These are phyloP conservation scores for Aquatica leii DNA, from an alignment of 2,888 invertebrate species.

Conservation along the genomic window DNA sequence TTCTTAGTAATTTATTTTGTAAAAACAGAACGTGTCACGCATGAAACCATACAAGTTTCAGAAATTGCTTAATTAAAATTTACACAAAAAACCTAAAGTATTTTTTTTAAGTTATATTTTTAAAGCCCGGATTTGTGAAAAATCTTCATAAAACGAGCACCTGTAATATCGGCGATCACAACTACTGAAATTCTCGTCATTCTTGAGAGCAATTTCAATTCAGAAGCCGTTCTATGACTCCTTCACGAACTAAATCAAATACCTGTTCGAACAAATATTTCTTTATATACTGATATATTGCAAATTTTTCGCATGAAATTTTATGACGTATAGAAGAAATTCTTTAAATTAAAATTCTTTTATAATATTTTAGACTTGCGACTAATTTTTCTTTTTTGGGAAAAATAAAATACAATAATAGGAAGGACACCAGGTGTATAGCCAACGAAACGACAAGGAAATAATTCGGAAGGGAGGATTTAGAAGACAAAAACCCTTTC, in stretches of 20 bases:
- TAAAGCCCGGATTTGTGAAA: slow-evolving; percentile 19
- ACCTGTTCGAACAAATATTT: slow-evolving; percentile 33
- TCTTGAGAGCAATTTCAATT: slow-evolving; percentile 33
- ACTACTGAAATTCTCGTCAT: slow-evolving; percentile 32
- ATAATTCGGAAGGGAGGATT: slow-evolving; percentile 36
- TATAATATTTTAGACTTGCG: background rate
- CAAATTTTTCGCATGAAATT: slow-evolving; percentile 1
- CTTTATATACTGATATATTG: slow-evolving; percentile 23
- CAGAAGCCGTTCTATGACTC: slow-evolving; percentile 29
- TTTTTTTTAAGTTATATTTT: slow-evolving; percentile 6
- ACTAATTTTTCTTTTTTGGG: slow-evolving; percentile 24
- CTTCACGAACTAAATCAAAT: slow-evolving; percentile 31
- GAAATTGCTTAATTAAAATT: background rate
- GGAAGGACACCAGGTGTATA: slow-evolving; percentile 32
- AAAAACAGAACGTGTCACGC: slow-evolving; percentile 23
- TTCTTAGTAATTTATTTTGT: slow-evolving; percentile 1
- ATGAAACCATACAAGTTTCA: background rate
- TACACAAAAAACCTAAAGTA: slow-evolving; percentile 12
- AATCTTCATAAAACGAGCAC: slow-evolving; percentile 27
- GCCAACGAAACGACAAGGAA: slow-evolving; percentile 31
- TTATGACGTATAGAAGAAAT: background rate
- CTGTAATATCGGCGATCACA: slow-evolving; percentile 26
- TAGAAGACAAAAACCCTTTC: slow-evolving; percentile 33
- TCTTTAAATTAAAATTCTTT: background rate
- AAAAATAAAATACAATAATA: slow-evolving; percentile 28